Base-by-base conservation (phyloP, 2,888 invertebrate genomes). In the Fissipunctia ypsillon region DNA sequence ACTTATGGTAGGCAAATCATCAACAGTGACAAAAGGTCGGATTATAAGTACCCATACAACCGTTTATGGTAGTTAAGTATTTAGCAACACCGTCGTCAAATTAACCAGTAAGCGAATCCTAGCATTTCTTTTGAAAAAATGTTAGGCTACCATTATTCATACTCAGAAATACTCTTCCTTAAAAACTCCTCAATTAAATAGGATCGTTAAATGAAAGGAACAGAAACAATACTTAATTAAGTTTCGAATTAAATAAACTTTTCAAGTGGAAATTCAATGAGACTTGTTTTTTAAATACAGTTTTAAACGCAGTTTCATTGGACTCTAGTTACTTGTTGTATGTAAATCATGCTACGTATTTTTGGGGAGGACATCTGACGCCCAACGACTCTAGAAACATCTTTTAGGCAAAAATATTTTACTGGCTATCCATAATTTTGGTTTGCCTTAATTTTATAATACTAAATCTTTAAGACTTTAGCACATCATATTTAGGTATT, bases 211-310 rank as follows among this genome's bases (percentile, higher is more conserved):
- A 90, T 91, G 88, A 89, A 92, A 91, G 90, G 90, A 92, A 93
- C 92, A 94, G 92, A 91, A 94, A 93, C 93, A 92, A 91, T 91
- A 90, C 93, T 93, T 93, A 93, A 94, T 94, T 93, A 93, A 90
- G 88, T 88, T 89, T 84, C 85, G 86, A 90, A 92, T 92, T 90
- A 87, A 84, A 88, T 82, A 76, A 84, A 85, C 72, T 87, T 86
- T 92, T 88, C 80, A 88, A 90, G 88, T 91, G 82, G 84, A 89
- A n/a, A 88, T 91, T 90, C 87, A 90, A 89, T 89, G 87, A 84
- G 83, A 84, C 80, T 88, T 88, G 86, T 87, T 87, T 85, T 85
- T 83, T 83, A 69, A 85, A 86, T 78, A 81, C 77, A 48, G 76
- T 73, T 86, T 86, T 81, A 84, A 85, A 84, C 64, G 67, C 73